A percentile compares a stretch with the other conserved stretches of the same genome.
Conservation (phyloP, 2,113 vertebrate species). For the Alligator sinensis region DNA sequence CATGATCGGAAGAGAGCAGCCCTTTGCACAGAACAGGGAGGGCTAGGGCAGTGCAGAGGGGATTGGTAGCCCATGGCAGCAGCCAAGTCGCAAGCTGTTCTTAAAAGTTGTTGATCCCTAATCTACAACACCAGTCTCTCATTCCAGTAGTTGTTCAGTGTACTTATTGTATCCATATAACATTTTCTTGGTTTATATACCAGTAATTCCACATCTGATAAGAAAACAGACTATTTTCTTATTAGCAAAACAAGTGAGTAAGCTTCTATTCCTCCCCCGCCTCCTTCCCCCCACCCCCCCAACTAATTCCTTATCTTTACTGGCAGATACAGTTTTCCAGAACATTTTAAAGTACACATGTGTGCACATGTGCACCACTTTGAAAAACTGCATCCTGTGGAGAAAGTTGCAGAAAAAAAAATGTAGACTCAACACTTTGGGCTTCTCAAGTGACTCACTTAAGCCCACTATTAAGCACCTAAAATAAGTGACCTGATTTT, state of each 20-base stretch:
- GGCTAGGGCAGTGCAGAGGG: no score
- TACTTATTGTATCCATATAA: background rate
- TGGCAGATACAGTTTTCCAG: conserved; percentile 40
- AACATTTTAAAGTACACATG: conserved; percentile 31
- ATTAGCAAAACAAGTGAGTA: background rate
- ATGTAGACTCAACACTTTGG: background rate
- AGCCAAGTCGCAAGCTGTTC: no score
- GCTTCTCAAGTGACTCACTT: background rate
- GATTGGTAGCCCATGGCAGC: no score
- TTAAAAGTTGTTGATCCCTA: no score
- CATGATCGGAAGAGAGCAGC: no score
- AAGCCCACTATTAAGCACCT: background rate
- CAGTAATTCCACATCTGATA: background rate
- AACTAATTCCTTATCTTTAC: conserved; percentile 19
- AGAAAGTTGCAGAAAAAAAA: background rate
- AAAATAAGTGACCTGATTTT: background rate
- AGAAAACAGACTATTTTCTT: conserved; percentile 33
- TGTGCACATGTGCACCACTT: background rate
- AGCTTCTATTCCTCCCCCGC: conserved; percentile 23
- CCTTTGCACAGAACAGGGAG: no score
- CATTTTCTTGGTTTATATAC: background rate
- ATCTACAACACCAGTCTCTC: background rate
- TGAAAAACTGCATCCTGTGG: background rate
- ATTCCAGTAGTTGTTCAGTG: background rate
- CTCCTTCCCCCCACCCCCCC: background rate